Base-by-base conservation (phyloP, 1,140 invertebrate genomes). In the Macrobrachium nipponense region DNA sequence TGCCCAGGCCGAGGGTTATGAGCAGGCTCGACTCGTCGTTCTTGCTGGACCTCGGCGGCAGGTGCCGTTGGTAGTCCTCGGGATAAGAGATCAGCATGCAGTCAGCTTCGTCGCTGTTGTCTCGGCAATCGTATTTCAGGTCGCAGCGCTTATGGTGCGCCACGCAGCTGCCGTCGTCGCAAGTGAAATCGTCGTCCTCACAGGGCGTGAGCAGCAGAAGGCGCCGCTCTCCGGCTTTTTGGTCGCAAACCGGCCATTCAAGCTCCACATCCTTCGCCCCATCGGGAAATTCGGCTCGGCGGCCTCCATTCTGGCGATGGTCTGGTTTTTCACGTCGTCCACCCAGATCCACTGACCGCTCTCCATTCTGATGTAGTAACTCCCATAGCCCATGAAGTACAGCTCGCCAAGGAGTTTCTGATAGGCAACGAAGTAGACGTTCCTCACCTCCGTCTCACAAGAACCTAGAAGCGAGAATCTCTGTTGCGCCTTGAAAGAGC, bases 241-340 rank as follows among this genome's bases (percentile, higher is more conserved):
- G 82, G 7, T 62, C 43, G 68, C 87, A 88, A 18, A 86, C 76
- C 23, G 27, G 36, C 14, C 60, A 43, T 36, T 81, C 70, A 58
- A 89, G 36, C 15, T 62, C 88, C 88, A 89, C 43, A 51, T 20
- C 7, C 85, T 73, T n/a, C 88, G 80, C 2, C 88, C 88, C 88
- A 89, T 89, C 12, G 88, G 88, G 66, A 43, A 89, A 44, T 89
- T 62, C 7, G 86, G 85, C n/a, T 66, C 75, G 62, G 11, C 20
- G 2, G n/a, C 18, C 5, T 84, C 66, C 85, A 89, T 84, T 10
- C 18, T 36, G 18, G 88, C 88, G 27, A 89, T 84, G 36, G 80
- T 80, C 27, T 68, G 4, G 59, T 87, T 83, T 5, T 8, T 77
- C 8, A 72, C 68, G 11, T n/a, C 36, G 43, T 87, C 75, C 4